Evolutionary conservation across 1,140 invertebrate genomes (phyloP).

Genomic region (Aleiodes sp.): DNA sequence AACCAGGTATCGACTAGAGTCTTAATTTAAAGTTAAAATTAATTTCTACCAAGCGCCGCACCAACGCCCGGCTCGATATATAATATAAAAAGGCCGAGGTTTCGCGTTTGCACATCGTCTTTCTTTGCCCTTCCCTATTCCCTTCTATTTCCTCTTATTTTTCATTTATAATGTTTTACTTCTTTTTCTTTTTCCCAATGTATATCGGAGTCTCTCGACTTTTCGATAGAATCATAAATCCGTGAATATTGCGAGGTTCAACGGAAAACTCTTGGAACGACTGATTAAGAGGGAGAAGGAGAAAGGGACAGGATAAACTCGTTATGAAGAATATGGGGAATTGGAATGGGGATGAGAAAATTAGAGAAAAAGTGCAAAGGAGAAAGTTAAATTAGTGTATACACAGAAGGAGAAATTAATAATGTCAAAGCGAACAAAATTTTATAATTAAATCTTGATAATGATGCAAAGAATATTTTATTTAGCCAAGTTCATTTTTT

Average conservation of each 20-base stretch:
- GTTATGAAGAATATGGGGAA: not conserved
- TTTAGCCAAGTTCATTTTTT: not conserved
- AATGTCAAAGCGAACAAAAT: constrained; percentile 50
- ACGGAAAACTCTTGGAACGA: not conserved
- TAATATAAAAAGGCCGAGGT: constrained; percentile 20
- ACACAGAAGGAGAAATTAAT: constrained; percentile 40
- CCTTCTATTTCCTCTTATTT: not conserved
- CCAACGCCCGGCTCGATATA: not conserved
- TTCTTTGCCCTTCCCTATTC: not conserved
- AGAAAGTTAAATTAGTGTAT: not conserved
- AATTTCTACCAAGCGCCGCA: constrained; percentile 38
- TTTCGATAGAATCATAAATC: constrained; percentile 31
- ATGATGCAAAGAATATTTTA: constrained; percentile 53
- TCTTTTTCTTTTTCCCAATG: not conserved
- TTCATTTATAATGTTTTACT: not conserved
- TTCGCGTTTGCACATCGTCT: constrained; percentile 31
- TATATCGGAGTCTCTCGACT: constrained; percentile 16
- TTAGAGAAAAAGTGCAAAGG: not conserved
- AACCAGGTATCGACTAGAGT: constrained; percentile 42
- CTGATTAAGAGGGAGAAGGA: not conserved
- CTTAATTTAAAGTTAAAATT: constrained; percentile 47
- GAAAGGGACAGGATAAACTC: not conserved
- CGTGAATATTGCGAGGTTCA: constrained; percentile 22
- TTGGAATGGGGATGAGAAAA: not conserved
- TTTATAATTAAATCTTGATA: constrained; percentile 56